Percentiles rank a stretch among this genome's conserved stretches.
Conservation (phyloP, 2,888 invertebrate species). For the Eristalinus aeneus region DNA sequence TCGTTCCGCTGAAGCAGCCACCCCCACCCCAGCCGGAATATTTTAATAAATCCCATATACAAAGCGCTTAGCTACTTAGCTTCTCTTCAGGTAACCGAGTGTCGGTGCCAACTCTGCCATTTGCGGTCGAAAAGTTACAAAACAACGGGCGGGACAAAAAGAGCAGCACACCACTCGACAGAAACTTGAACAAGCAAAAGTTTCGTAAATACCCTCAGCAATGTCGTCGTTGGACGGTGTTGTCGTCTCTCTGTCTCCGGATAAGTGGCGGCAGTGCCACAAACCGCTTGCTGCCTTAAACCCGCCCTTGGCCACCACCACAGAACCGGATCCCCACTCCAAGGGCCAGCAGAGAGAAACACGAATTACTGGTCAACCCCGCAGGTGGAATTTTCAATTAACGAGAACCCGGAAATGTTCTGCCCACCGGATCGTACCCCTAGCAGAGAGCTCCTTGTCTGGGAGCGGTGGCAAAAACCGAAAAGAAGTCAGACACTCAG, state of each 20-base stretch:
- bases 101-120: slow-evolving; percentile 28
- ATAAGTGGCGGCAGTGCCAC: slow-evolving; percentile 27
- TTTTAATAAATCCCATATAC: slow-evolving; percentile 50
- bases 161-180: not conserved
- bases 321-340: no score
- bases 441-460: slow-evolving; percentile 10
- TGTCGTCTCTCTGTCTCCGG: slow-evolving; percentile 23
- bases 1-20: not conserved
- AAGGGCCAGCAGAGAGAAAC: slow-evolving; percentile 11
- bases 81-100: slow-evolving; percentile 23
- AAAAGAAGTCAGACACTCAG: slow-evolving; percentile 28
- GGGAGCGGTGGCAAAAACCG: not conserved
- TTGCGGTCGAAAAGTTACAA: slow-evolving; percentile 53
- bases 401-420: slow-evolving; percentile 37
- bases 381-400: slow-evolving; percentile 70
- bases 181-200: not conserved
- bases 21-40: not conserved
- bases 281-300: slow-evolving; percentile 40
- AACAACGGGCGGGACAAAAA: slow-evolving; percentile 5
- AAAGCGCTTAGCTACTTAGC: slow-evolving; percentile 46
- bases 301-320: not conserved
- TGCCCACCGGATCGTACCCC: slow-evolving; percentile 7
- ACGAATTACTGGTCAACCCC: slow-evolving; percentile 58
- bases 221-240: slow-evolving; percentile 39
- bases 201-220: slow-evolving; percentile 18